Evolutionary conservation across 2,888 invertebrate genomes (phyloP), one percentile per base, ranked within the genome.

Genomic region (Pegoplata infirma): DNA sequence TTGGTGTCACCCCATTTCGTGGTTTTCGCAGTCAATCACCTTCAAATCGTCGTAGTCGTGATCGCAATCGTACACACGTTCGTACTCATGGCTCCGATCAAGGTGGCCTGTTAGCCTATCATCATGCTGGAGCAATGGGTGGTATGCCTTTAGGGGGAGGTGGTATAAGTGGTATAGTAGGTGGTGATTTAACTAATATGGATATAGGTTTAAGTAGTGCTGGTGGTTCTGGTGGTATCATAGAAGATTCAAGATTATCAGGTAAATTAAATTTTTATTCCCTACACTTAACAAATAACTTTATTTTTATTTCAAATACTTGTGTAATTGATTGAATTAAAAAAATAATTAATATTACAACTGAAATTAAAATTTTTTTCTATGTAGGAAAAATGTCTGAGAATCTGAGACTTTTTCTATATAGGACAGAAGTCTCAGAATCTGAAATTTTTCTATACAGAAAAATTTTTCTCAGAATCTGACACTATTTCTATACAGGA

Each of bases 11-110:
- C 12, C 67, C 84, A 8, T 84, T 83, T 63, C 80, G 88, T 44
- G 87, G 89, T 63, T 90, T 89, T 83, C 89, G 89, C 77, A 90
- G 89, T 84, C 90, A 90, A 83, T 90, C 89, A 81, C 90, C 89
- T 78, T 88, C 90, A 71, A 86, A 87, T 82, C 85, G 89, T 21
- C 86, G 88, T 59, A 90, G 90, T 82, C 87, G 90, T 8, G 90
- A 90, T 59, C 85, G 89, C 16, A 88, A 87, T 81, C 82, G 84
- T 44, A 85, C 86, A 53, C 84, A 85, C 44, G 84, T 83, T 63
- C 88, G 87, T 71, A 88, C 87, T 36, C 89, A 89, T 83, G 88
- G 88, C 72, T 88, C 88, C 8, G 88, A 88, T 74, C 88, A 88
- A 71, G 88, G 88, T 40, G 89, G 88, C 6, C 83, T 88, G 14